These are phyloP conservation scores for Notothenia coriiceps DNA, from an alignment of 2,113 vertebrate species.

Conservation along the genomic window DNA sequence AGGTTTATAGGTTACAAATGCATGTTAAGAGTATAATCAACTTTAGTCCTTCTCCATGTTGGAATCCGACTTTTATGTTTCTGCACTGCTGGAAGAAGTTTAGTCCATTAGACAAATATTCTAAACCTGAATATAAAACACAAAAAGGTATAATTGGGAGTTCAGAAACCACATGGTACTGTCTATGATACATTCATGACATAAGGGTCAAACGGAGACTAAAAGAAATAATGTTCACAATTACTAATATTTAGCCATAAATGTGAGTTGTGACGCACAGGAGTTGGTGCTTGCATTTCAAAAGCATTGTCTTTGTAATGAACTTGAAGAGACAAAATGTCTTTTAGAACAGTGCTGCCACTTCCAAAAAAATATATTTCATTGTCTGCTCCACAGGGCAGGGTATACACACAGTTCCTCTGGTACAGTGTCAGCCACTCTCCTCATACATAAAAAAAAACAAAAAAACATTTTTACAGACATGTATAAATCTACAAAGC, in stretches of 20 bases:
- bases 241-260: conserved; percentile 54
- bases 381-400: conserved; percentile 89
- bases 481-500: conserved; percentile 84
- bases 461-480: conserved; percentile 82
- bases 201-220: conserved; percentile 37
- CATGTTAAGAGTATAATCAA: conserved; percentile 45
- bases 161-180: conserved; percentile 47
- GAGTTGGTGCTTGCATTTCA: conserved; percentile 58
- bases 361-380: conserved; percentile 82
- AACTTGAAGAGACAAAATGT: conserved; percentile 69
- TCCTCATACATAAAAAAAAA: conserved; percentile 81
- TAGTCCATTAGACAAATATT: conserved; percentile 38
- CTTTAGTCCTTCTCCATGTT: conserved; percentile 33
- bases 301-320: conserved; percentile 69
- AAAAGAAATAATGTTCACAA: conserved; percentile 50
- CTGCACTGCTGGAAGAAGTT: conserved; percentile 43
- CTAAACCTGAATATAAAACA: conserved; percentile 52
- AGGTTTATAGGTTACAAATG: conserved; percentile 51
- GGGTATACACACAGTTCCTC: conserved; percentile 85
- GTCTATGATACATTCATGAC: conserved; percentile 65
- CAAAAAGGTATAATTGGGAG: conserved; percentile 23
- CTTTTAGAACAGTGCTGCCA: conserved; percentile 81
- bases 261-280: conserved; percentile 53
- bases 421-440: conserved; percentile 87
- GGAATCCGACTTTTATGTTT: conserved; percentile 44